phyloP scores from a whole-genome alignment of 2,797 vertebrate genomes.

The Gastrophryne carolinensis region DNA sequence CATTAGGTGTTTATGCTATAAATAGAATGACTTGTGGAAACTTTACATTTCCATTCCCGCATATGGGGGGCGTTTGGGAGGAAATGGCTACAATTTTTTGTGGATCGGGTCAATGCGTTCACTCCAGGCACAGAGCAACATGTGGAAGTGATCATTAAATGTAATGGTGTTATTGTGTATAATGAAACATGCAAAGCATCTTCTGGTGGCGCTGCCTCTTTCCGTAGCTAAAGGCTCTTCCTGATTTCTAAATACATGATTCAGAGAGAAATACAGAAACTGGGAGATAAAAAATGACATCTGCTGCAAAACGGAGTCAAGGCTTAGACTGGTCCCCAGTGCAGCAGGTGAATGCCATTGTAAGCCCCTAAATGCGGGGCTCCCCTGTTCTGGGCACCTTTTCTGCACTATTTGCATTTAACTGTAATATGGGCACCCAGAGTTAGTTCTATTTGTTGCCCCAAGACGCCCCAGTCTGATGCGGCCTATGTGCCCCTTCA shows the following conservation, averaged over 20 bases:
- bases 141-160: constrained; percentile 24
- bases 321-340: no score
- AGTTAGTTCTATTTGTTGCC: no score
- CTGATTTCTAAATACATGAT: background rate
- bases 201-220: background rate
- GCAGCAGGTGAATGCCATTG: no score
- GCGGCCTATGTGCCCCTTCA: no score
- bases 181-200: constrained; percentile 4
- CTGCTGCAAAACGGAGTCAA: no score
- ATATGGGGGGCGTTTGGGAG: background rate
- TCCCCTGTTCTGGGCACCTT: no score
- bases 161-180: background rate
- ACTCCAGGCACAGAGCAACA: background rate
- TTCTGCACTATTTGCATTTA: no score
- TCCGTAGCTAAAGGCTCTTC: background rate
- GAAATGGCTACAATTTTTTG: background rate
- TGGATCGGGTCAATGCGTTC: background rate
- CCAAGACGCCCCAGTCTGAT: no score
- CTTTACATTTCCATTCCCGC: background rate
- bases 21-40: background rate
- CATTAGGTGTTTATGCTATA: constrained; percentile 1
- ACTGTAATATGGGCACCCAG: no score
- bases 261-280: background rate
- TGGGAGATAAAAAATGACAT: no score
- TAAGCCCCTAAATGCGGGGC: no score